Evolutionary conservation across 2,113 vertebrate genomes (phyloP).

Genomic region (Equus przewalskii): DNA sequence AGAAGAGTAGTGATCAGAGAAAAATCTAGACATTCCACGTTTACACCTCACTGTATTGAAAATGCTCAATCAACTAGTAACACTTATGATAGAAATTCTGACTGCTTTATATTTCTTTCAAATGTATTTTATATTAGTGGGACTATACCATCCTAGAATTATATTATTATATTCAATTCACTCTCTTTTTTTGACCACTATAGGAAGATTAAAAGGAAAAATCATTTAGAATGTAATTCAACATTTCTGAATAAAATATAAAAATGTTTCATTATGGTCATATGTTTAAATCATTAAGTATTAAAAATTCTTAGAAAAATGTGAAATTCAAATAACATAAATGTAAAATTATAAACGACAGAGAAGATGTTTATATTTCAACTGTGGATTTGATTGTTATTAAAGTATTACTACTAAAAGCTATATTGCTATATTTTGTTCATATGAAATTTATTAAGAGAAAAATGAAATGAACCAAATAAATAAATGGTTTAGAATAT

Average conservation of each 20-base stretch:
- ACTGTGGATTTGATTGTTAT: slow-evolving; percentile 17
- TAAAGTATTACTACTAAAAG: slow-evolving; percentile 3
- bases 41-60: neutral
- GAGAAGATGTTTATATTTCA: slow-evolving; percentile 7
- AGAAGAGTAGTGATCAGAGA: neutral
- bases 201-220: slow-evolving; percentile 28
- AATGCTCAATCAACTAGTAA: neutral
- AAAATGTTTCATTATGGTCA: neutral
- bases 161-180: neutral
- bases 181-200: neutral
- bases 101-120: neutral
- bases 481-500: slow-evolving; percentile 30
- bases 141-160: neutral
- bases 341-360: neutral
- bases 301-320: slow-evolving; percentile 44
- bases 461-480: slow-evolving; percentile 23
- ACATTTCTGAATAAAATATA: slow-evolving; percentile 37
- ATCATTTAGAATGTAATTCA: neutral
- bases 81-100: neutral
- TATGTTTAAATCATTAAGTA: neutral
- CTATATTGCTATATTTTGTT: neutral
- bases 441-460: slow-evolving; percentile 13
- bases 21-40: neutral
- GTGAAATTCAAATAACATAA: neutral
- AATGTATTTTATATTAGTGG: neutral